Conservation (phyloP, 2,797 vertebrate species). For the Cottoperca gobio region DNA sequence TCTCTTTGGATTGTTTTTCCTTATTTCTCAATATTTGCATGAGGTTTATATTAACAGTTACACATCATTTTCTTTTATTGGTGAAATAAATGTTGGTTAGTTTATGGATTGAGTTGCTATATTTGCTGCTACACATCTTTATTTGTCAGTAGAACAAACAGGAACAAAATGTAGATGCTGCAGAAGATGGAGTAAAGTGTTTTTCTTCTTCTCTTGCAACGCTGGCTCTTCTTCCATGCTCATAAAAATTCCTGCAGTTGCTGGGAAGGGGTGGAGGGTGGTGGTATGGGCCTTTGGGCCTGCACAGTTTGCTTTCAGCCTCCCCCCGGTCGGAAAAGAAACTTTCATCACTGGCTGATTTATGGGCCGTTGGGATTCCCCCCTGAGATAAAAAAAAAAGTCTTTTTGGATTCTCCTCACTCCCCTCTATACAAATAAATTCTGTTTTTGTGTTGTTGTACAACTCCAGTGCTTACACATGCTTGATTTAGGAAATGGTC, state of each 20-base stretch:
- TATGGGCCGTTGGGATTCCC: slow-evolving; percentile 78
- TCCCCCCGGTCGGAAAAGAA: slow-evolving; percentile 81
- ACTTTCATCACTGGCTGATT: slow-evolving; percentile 88
- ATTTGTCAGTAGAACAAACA: slow-evolving; percentile 1
- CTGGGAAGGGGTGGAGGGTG: slow-evolving; percentile 66
- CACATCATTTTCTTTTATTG: not conserved
- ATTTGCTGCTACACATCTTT: not conserved
- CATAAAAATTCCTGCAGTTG: slow-evolving; percentile 84
- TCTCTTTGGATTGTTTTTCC: not conserved
- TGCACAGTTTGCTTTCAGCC: slow-evolving; percentile 79
- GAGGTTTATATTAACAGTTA: not conserved
- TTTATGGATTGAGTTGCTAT: not conserved
- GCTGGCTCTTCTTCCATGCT: slow-evolving; percentile 74
- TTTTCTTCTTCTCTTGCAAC: slow-evolving; percentile 54
- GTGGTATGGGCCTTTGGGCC: slow-evolving; percentile 59
- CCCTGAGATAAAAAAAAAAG: slow-evolving; percentile 80
- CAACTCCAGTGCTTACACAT: slow-evolving; percentile 69
- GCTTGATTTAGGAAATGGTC: slow-evolving; percentile 24
- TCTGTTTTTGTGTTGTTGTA: slow-evolving; percentile 74
- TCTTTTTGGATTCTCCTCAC: slow-evolving; percentile 79
- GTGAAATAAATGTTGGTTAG: not conserved
- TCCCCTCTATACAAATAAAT: slow-evolving; percentile 73
- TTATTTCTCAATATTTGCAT: slow-evolving; percentile 18
- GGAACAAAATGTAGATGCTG: slow-evolving; percentile 10
- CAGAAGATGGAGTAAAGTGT: slow-evolving; percentile 23